Percentiles rank a stretch among this genome's conserved stretches.
These are phyloP conservation scores for Tonatia bakeri DNA, from an alignment of 2,113 vertebrate genomes.

Conservation along the genomic window DNA sequence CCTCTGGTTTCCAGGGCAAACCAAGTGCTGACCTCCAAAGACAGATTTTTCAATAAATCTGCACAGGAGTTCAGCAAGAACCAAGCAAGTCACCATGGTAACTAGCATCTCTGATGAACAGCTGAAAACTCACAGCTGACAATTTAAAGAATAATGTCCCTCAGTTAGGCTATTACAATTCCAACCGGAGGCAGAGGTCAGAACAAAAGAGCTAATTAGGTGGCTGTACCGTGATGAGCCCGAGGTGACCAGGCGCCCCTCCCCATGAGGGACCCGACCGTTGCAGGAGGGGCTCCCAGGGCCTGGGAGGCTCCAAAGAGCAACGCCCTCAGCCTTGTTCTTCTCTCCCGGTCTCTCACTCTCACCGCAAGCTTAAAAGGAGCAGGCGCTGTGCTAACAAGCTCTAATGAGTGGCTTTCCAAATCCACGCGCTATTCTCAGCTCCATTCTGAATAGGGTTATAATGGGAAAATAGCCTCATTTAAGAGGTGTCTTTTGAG, in stretches of 20 bases:
- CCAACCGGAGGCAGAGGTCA: slow-evolving; percentile 44
- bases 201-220: slow-evolving; percentile 44
- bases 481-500: background rate
- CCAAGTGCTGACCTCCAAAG: slow-evolving; percentile 56
- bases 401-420: background rate
- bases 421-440: background rate
- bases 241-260: background rate
- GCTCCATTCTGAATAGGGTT: background rate
- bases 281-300: background rate
- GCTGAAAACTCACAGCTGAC: slow-evolving; percentile 54
- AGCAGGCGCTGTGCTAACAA: background rate
- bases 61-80: slow-evolving; percentile 55
- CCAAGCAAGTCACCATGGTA: slow-evolving; percentile 69
- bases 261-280: background rate
- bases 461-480: background rate
- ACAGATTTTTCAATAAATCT: slow-evolving; percentile 58
- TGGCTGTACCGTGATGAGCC: background rate
- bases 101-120: slow-evolving; percentile 64
- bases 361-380: background rate
- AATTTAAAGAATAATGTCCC: slow-evolving; percentile 57
- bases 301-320: background rate
- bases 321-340: background rate
- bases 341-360: background rate
- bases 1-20: slow-evolving; percentile 35
- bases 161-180: slow-evolving; percentile 41